phyloP scores from a whole-genome alignment of 2,797 vertebrate genomes.

The Lepus townsendii region DNA sequence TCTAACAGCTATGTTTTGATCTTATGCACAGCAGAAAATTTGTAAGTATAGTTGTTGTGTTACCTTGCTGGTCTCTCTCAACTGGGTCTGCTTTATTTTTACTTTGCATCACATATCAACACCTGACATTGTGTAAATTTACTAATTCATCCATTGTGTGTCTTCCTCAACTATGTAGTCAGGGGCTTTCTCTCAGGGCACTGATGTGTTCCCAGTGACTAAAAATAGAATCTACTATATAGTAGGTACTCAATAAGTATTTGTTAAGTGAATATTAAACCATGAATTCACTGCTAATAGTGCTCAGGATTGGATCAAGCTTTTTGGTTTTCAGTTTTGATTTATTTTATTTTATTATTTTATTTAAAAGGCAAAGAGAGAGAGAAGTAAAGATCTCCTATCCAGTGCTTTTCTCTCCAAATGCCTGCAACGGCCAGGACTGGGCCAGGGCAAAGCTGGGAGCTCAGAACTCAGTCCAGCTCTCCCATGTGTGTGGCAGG shows the following conservation, averaged over 20 bases:
- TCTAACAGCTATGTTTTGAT: not conserved
- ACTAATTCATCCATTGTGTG: not conserved
- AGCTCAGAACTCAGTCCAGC: too few relatives aligned
- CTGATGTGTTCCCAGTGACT: not conserved
- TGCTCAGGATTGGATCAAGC: not conserved
- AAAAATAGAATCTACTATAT: not conserved
- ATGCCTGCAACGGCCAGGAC: too few relatives aligned
- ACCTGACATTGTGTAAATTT: not conserved
- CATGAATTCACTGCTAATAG: not conserved
- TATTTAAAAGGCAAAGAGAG: too few relatives aligned
- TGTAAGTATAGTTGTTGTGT: not conserved
- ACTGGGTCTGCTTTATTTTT: not conserved
- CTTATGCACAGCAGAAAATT: not conserved
- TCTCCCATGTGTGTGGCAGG: too few relatives aligned
- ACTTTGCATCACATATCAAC: not conserved
- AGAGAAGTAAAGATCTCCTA: too few relatives aligned
- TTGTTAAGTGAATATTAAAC: not conserved
- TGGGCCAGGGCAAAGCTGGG: too few relatives aligned
- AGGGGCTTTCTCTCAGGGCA: not conserved
- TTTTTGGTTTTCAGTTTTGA: not conserved
- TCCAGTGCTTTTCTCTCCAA: too few relatives aligned
- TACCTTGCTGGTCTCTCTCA: not conserved
- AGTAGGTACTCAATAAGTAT: not conserved
- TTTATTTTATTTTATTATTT: too few relatives aligned
- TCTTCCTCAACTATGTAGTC: not conserved